These are phyloP conservation scores for Machimus atricapillus DNA, from an alignment of 2,888 invertebrate species.

Conservation along the genomic window DNA sequence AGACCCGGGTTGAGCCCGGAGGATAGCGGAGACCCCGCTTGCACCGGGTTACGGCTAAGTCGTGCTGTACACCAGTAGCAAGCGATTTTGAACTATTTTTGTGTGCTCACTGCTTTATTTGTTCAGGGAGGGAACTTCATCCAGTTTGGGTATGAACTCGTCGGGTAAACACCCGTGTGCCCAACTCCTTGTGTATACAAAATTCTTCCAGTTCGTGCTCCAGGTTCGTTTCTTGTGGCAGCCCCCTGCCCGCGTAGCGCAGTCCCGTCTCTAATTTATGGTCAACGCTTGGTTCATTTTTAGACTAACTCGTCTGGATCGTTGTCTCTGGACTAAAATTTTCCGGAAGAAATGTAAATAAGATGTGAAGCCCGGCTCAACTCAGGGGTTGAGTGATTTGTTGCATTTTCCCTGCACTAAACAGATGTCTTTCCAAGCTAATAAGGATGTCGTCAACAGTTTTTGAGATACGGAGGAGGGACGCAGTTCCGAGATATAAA, in stretches of 20 bases:
- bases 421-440: slow-evolving; percentile 15
- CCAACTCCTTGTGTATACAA: not conserved
- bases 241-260: not conserved
- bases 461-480: not conserved
- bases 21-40: not conserved
- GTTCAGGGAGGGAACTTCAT: not conserved
- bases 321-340: not conserved
- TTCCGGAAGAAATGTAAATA: slow-evolving; percentile 18
- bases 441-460: not conserved
- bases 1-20: not conserved
- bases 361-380: not conserved
- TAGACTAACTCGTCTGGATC: slow-evolving; percentile 4
- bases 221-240: not conserved
- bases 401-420: not conserved
- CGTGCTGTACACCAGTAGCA: not conserved
- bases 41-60: not conserved
- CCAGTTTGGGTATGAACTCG: not conserved
- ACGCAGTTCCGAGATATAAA: not conserved
- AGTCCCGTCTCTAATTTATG: not conserved
- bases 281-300: slow-evolving; percentile 11
- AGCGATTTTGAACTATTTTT: not conserved
- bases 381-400: not conserved
- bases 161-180: not conserved
- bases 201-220: not conserved
- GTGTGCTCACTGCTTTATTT: not conserved